Conservation (phyloP, 2,888 invertebrate genomes). For the Drosophila tanythrix region DNA sequence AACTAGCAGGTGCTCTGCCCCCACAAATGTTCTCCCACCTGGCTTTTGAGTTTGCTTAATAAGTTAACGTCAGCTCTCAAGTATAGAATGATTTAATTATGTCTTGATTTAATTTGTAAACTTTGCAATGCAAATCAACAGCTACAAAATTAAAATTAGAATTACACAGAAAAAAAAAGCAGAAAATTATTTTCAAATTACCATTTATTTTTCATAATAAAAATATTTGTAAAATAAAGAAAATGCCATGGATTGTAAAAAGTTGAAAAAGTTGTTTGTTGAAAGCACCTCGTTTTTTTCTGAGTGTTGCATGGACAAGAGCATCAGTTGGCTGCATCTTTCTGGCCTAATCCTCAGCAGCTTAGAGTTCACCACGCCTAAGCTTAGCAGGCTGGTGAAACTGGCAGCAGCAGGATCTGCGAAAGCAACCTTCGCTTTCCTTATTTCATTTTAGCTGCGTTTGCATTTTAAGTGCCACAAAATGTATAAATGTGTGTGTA, state of each 20-base stretch:
- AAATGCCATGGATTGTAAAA: not conserved
- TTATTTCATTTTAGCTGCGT: conserved; percentile 42
- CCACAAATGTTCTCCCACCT: not conserved
- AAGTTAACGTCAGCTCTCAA: conserved; percentile 13
- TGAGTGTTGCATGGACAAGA: not conserved
- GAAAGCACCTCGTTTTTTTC: not conserved
- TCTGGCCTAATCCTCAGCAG: conserved; percentile 46
- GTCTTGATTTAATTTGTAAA: conserved; percentile 50
- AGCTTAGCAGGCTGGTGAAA: conserved; percentile 2
- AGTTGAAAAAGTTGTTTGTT: not conserved
- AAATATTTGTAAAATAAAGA: not conserved
- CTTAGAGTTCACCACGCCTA: conserved; percentile 30
- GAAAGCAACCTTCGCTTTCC: not conserved
- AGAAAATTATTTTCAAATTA: not conserved
- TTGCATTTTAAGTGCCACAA: conserved; percentile 39
- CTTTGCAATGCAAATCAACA: conserved; percentile 47
- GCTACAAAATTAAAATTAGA: conserved; percentile 23
- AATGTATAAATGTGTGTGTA: not conserved
- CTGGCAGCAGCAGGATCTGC: conserved; percentile 1
- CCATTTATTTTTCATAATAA: not conserved
- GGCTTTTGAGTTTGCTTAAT: not conserved
- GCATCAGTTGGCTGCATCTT: conserved; percentile 17
- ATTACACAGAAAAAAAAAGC: not conserved
- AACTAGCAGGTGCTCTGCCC: not conserved
- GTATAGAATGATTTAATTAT: conserved; percentile 59